phyloP scores from a whole-genome alignment of 1,140 invertebrate genomes.

The Adoxophyes honmai region DNA sequence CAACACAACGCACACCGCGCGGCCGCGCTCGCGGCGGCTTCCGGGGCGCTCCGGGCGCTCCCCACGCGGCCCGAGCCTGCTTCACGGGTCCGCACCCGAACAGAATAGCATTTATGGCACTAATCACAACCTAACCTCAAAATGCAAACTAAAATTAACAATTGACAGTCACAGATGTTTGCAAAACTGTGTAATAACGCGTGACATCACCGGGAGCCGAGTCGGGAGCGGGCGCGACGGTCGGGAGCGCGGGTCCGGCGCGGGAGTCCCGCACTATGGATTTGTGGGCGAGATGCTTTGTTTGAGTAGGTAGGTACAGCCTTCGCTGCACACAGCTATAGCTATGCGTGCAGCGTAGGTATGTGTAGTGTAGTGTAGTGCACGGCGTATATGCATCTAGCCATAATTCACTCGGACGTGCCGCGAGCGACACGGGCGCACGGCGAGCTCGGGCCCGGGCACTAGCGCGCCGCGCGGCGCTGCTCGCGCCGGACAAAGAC shows the following conservation, averaged over 20 bases:
- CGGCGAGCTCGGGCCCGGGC: constrained; percentile 29
- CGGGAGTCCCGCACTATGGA: constrained; percentile 47
- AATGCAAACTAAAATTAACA: constrained; percentile 58
- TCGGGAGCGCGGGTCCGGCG: constrained; percentile 40
- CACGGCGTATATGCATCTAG: constrained; percentile 61
- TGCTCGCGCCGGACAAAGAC: constrained; percentile 48
- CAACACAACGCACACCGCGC: constrained; percentile 3
- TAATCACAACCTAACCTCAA: constrained; percentile 72
- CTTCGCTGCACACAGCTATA: constrained; percentile 62
- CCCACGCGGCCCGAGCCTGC: constrained; percentile 3
- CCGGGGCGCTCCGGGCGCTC: neutral
- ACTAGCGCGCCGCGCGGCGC: constrained; percentile 37
- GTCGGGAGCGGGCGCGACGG: constrained; percentile 30
- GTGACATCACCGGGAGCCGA: constrained; percentile 41
- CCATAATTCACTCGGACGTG: constrained; percentile 59
- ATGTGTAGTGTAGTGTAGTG: constrained; percentile 45
- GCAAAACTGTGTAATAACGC: constrained; percentile 41
- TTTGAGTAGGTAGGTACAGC: constrained; percentile 71
- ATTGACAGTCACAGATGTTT: constrained; percentile 69
- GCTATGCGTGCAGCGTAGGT: constrained; percentile 60
- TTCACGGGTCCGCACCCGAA: neutral
- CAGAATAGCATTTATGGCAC: constrained; percentile 29
- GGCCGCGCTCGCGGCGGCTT: neutral
- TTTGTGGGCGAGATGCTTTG: constrained; percentile 71
- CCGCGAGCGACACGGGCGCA: constrained; percentile 49